Base-by-base conservation (phyloP, 2,113 vertebrate species). In the Microcebus lehilahytsara region DNA sequence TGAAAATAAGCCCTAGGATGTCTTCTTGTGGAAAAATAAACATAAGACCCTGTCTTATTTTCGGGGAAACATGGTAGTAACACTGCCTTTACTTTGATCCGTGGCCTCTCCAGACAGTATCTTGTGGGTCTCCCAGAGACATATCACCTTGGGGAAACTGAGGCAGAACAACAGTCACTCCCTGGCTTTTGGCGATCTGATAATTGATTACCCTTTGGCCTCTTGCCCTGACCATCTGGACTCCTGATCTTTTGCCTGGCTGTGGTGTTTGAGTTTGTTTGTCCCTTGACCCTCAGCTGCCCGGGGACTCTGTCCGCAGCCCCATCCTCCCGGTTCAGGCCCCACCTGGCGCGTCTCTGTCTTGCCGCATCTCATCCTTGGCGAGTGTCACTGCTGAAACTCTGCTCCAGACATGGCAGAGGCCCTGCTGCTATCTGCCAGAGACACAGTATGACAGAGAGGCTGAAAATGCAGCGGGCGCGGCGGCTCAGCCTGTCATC, bases 211-310 rank as follows among this genome's bases (percentile, higher is more conserved):
- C 37, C 85, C 78, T 53, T 85, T 81, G 69, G 75, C 40, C 32
- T 88, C 40, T n/a, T 37, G 40, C 22, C 40, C 64, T 58, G 51
- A 30, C 6, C 84, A 9, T 75, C 77, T 93, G 81, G 46, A 42
- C 62, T 67, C 40, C n/a, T 77, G 71, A 66, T 4, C 66, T 71
- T 75, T 90, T 75, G 42, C 11, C n/a, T 87, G 51, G 58, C 46
- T 92, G 42, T 80, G 20, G 69, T 83, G 32, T 85, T 85, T 85
- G 58, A 81, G 46, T 91, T 85, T 78, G 32, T 86, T 72, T 95
- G 80, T 53, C 53, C 19, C 30, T 85, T 94, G 72, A 71, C 62
- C 56, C 32, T 88, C 62, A 83, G 78, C 87, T 89, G 53, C 56
- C 51, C 9, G 51, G 56, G 53, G 19, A 46, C 56, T 93, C 69